Evolutionary conservation across 2,888 invertebrate genomes (phyloP).

Genomic region (Aleiodes leptofemur): DNA sequence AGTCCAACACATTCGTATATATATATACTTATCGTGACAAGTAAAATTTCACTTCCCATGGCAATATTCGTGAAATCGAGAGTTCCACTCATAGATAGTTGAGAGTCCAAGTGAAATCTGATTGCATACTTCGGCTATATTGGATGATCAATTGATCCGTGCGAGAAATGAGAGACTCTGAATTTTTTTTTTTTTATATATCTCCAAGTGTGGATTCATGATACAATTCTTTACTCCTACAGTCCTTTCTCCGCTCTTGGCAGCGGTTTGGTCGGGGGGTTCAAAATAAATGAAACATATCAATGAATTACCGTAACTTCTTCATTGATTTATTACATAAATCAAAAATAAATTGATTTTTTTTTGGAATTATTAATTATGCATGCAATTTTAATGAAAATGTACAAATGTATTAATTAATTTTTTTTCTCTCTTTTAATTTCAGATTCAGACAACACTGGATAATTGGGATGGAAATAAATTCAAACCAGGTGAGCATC

Average conservation of each 20-base stretch:
- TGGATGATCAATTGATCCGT: conserved; percentile 42
- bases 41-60: conserved; percentile 45
- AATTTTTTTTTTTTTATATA: neutral
- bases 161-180: conserved; percentile 10
- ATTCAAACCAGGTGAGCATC: conserved; percentile 69
- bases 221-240: conserved; percentile 4
- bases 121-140: conserved; percentile 14
- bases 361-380: neutral
- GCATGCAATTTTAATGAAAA: neutral
- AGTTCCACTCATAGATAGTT: conserved; percentile 33
- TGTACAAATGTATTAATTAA: conserved; percentile 39
- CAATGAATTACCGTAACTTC: neutral
- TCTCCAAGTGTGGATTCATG: neutral
- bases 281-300: too few relatives aligned
- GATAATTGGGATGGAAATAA: conserved; percentile 69
- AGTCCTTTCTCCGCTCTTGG: conserved; percentile 32
- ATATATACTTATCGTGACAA: conserved; percentile 14
- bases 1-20: conserved; percentile 7
- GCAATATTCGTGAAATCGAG: conserved; percentile 37
- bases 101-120: conserved; percentile 42
- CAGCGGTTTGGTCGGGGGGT: neutral
- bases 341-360: neutral
- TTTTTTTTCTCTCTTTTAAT: conserved; percentile 48
- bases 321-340: neutral
- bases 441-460: conserved; percentile 69